Percentiles rank a stretch among this genome's conserved stretches.
Evolutionary conservation across 2,113 vertebrate genomes (phyloP).

Genomic region (Mormoops blainvillei): DNA sequence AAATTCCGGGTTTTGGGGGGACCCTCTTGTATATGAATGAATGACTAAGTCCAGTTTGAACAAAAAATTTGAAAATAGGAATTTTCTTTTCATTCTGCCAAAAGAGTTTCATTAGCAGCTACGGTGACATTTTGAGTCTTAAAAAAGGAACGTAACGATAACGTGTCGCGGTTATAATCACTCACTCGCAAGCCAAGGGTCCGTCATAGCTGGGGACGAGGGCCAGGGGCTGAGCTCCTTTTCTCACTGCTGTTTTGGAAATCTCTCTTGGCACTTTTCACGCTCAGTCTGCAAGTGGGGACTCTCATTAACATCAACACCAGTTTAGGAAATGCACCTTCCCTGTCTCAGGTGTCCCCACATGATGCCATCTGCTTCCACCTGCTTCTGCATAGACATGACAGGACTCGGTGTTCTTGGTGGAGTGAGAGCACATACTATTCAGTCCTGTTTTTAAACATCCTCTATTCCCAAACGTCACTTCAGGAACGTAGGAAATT

Average conservation of each 20-base stretch:
- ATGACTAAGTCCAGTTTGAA: neutral
- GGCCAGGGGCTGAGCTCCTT: neutral
- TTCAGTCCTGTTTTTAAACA: constrained; percentile 39
- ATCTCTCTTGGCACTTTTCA: neutral
- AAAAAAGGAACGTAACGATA: neutral
- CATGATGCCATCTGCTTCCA: neutral
- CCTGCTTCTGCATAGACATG: neutral
- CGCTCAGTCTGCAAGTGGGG: neutral
- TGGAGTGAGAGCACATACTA: neutral
- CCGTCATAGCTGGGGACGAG: too few relatives aligned
- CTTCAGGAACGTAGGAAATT: neutral
- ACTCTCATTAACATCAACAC: neutral
- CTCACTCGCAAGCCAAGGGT: neutral
- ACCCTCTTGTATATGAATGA: neutral
- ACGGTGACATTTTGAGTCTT: neutral
- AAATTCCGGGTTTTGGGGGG: too few relatives aligned
- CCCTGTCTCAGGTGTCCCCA: neutral
- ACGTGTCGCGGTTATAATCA: neutral
- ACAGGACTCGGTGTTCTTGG: constrained; percentile 30
- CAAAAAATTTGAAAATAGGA: neutral
- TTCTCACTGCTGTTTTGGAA: neutral
- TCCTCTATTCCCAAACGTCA: neutral
- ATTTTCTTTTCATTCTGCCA: neutral
- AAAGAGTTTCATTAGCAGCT: neutral
- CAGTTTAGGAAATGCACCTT: neutral